Base-by-base conservation (phyloP, 2,113 vertebrate genomes). In the Gymnogyps californianus region DNA sequence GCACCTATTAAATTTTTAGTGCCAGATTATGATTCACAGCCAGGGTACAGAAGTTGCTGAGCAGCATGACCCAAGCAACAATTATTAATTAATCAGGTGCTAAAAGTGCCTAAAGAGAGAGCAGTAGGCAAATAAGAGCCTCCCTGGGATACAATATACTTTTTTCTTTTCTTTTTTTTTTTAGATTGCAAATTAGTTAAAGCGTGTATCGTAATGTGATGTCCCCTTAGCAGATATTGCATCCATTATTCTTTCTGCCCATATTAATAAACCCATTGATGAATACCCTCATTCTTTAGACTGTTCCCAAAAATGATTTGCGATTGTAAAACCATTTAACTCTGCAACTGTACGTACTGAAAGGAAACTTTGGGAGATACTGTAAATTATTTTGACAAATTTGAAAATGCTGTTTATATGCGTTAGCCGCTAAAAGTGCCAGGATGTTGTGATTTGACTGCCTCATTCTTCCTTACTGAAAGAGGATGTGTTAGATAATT, bases 61-160 rank as follows among this genome's bases (percentile, higher is more conserved):
- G 78, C 88, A 96, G 61, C 70, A 86, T 93, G 89, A 95, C 90
- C 84, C 42, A 96, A 81, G 54, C 80, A 92, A 93, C 71, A 91
- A 80, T 96, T 96, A 95, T 87, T 94, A 96, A 97, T 98, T 96
- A 97, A 94, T 94, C 83, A 84, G 62, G 66, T 78, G 91, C 88
- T 96, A 69, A 94, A 96, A 97, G 59, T 90, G 83, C 88, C 81
- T 94, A 49, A 93, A 93, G 91, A 94, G 31, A 67, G 87, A 93
- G 87, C 91, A 78, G 70, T 49, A 96, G 74, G 67, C 49, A 95
- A 83, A 89, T 94, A 96, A 92, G 54, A 74, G 82, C 87, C 76
- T 96, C 72, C 67, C 34, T 90, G 92, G 89, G 88, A 90, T 64
- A 59, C 32, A 47, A 13, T 77, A 31, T 38, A 49, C 54, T 55